These are phyloP conservation scores for Autographa pulchrina DNA, from an alignment of 2,888 invertebrate species.

Conservation along the genomic window DNA sequence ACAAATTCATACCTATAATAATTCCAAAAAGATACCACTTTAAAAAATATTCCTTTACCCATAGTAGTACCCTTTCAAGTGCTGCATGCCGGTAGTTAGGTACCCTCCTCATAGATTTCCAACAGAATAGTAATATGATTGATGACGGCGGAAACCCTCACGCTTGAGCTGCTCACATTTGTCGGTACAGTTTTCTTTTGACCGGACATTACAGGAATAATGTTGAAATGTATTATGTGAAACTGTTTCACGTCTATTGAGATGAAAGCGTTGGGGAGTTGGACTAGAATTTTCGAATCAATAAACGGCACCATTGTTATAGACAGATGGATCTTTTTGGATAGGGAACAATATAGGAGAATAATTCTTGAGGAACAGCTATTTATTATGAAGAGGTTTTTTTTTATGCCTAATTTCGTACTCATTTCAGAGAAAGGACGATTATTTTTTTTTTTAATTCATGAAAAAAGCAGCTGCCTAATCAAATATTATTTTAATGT, in stretches of 20 bases:
- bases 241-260: constrained; percentile 6
- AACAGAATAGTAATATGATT: constrained; percentile 35
- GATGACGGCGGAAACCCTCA: constrained; percentile 35
- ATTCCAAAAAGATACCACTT: too few species aligned
- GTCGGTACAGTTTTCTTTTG: constrained; percentile 33
- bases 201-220: constrained; percentile 21
- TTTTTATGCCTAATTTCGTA: too few species aligned
- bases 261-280: background rate
- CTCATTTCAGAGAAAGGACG: too few species aligned
- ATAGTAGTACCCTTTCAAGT: too few species aligned
- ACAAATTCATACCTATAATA: too few species aligned
- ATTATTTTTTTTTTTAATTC: too few species aligned
- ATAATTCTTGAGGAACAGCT: too few species aligned
- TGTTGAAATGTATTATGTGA: constrained; percentile 21
- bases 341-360: background rate
- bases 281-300: background rate
- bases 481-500: too few species aligned
- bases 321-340: background rate
- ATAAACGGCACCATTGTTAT: background rate
- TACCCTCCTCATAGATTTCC: constrained; percentile 18
- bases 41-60: too few species aligned
- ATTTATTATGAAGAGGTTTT: too few species aligned
- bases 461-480: too few species aligned
- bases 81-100: constrained; percentile 9
- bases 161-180: constrained; percentile 59